Conservation (phyloP, 2,113 vertebrate genomes). For the Holacanthus passer region DNA sequence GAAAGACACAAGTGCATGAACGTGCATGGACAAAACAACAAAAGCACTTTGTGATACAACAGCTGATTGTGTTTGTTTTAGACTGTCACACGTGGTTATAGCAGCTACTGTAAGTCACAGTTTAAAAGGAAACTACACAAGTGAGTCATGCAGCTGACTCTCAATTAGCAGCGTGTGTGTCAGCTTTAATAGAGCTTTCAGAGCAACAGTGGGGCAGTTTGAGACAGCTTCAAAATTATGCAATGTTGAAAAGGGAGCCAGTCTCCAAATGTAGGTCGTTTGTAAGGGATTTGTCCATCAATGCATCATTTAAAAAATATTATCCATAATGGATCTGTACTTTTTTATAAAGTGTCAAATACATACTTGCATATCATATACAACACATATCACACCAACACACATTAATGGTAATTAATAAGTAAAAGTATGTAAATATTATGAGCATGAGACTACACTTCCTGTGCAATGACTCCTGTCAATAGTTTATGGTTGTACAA, state of each 20-base stretch:
- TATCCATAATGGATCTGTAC: too few species aligned
- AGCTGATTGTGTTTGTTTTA: neutral
- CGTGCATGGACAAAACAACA: conserved; percentile 8
- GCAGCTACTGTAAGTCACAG: conserved; percentile 21
- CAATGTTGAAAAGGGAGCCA: neutral
- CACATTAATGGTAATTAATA: neutral
- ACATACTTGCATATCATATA: neutral
- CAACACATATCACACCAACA: neutral
- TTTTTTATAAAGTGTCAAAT: neutral
- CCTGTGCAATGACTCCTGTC: too few species aligned
- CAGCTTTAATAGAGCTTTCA: conserved; percentile 27
- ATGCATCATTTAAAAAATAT: neutral
- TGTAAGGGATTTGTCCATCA: neutral
- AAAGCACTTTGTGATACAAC: neutral
- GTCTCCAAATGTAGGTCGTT: neutral
- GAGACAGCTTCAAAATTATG: neutral
- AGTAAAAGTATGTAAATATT: too few species aligned
- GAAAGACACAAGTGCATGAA: neutral
- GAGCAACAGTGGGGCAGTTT: conserved; percentile 1
- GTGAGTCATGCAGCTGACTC: conserved; percentile 25
- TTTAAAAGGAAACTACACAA: conserved; percentile 6
- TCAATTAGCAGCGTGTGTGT: conserved; percentile 49
- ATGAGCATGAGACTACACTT: too few species aligned
- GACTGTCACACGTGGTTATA: conserved; percentile 29
- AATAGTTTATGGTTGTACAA: too few species aligned